Conservation (phyloP, 92 coral and sea anemone genomes). For the Umimayanthus kanabou region DNA sequence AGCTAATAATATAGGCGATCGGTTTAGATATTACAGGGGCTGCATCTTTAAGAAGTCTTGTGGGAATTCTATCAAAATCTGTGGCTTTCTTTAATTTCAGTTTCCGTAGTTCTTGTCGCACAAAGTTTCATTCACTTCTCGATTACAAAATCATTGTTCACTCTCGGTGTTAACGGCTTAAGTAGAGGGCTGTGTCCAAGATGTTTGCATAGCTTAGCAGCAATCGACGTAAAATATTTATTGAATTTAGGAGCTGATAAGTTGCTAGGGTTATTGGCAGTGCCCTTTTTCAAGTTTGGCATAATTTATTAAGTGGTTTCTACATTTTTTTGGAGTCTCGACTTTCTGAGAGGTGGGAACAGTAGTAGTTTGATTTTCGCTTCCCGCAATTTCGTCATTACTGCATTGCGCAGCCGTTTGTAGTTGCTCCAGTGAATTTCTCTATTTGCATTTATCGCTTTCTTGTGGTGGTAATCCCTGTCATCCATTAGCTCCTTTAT, state of each 20-base stretch:
- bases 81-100: conserved; percentile 22
- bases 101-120: not conserved
- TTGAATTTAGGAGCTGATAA: not conserved
- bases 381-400: conserved; percentile 41
- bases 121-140: conserved; percentile 28
- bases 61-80: conserved; percentile 27
- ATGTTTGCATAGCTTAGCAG: conserved; percentile 6
- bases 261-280: not conserved
- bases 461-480: conserved; percentile 61
- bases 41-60: conserved; percentile 35
- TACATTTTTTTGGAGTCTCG: conserved; percentile 39
- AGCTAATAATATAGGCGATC: conserved; percentile 18
- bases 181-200: not conserved
- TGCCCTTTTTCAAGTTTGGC: conserved; percentile 20
- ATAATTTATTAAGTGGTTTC: conserved; percentile 31
- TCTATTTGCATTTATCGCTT: conserved; percentile 55
- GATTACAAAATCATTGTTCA: conserved; percentile 4
- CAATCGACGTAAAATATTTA: not conserved
- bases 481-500: conserved; percentile 50
- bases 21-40: conserved; percentile 35
- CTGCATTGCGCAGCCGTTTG: conserved; percentile 50
- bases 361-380: conserved; percentile 37
- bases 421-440: conserved; percentile 62
- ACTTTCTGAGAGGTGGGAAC: conserved; percentile 9
- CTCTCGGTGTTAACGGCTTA: conserved; percentile 28